These are phyloP conservation scores for Nematostella vectensis DNA, from an alignment of 92 coral and sea anemone genomes.

Conservation along the genomic window DNA sequence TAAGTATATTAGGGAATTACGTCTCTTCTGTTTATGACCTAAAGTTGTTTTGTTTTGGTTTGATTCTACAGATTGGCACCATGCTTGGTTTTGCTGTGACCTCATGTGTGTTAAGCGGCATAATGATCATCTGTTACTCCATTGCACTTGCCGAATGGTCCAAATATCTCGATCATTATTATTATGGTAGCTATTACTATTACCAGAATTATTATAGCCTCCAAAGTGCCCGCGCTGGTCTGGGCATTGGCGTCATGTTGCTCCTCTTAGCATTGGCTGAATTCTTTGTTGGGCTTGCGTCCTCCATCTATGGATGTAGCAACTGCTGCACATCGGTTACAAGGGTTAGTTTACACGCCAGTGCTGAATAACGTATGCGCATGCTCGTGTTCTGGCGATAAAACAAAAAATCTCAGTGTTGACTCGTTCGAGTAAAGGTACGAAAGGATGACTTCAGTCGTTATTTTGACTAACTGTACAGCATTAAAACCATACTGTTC, in stretches of 20 bases:
- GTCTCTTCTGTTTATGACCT: too few species aligned
- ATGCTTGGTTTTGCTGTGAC: conserved; percentile 72
- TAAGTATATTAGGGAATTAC: too few species aligned
- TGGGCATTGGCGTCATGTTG: conserved; percentile 34
- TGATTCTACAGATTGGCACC: conserved; percentile 50
- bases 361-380: too few species aligned
- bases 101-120: conserved; percentile 41
- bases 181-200: not conserved
- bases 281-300: conserved; percentile 52
- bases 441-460: not conserved
- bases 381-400: not conserved
- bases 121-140: conserved; percentile 48
- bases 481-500: too few species aligned
- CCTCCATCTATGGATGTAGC: conserved; percentile 62
- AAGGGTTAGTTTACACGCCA: not conserved
- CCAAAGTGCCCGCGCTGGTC: conserved; percentile 23
- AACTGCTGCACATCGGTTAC: conserved; percentile 27
- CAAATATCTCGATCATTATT: not conserved
- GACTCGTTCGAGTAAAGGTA: too few species aligned
- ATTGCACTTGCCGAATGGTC: conserved; percentile 23
- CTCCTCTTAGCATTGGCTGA: conserved; percentile 40
- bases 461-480: not conserved
- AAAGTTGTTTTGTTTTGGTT: not conserved
- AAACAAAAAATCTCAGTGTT: not conserved
- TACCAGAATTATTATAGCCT: not conserved